Conservation (phyloP, 2,797 vertebrate genomes). For the Alosa sapidissima region DNA sequence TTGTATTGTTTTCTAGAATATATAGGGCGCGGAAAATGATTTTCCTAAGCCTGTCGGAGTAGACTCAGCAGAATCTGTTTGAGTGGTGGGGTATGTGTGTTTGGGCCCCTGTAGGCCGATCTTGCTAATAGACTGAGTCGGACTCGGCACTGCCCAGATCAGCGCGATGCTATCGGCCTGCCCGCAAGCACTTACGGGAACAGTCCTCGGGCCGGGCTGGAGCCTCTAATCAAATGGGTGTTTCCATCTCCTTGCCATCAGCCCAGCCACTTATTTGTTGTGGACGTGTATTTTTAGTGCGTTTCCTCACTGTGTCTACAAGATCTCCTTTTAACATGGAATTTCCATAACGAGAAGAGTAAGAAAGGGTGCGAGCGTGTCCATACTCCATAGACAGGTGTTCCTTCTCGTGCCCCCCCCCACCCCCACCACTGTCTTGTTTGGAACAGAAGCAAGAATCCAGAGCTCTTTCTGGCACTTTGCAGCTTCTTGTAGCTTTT, state of each 20-base stretch:
- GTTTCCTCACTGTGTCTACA: background rate
- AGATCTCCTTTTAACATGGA: background rate
- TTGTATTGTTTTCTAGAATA: background rate
- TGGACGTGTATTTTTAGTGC: background rate
- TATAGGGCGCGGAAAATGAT: background rate
- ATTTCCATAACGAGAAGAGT: background rate
- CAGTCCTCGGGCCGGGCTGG: background rate
- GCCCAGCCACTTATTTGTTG: background rate
- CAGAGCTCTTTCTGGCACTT: background rate
- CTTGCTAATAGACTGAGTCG: background rate
- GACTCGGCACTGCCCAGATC: background rate
- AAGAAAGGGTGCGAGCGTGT: background rate
- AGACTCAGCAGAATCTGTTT: background rate
- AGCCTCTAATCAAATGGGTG: slow-evolving; percentile 25
- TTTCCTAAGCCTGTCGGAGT: background rate
- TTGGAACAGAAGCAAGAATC: slow-evolving; percentile 1
- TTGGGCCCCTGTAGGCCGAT: background rate
- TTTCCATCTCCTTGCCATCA: background rate
- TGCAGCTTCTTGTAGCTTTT: background rate
- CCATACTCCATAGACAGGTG: background rate
- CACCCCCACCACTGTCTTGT: background rate
- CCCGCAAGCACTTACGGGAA: slow-evolving; percentile 21
- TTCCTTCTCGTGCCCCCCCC: background rate
- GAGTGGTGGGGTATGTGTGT: background rate
- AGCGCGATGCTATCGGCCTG: slow-evolving; percentile 15